These are phyloP conservation scores for Ylistrum balloti DNA, from an alignment of 1,140 invertebrate species.

Conservation along the genomic window DNA sequence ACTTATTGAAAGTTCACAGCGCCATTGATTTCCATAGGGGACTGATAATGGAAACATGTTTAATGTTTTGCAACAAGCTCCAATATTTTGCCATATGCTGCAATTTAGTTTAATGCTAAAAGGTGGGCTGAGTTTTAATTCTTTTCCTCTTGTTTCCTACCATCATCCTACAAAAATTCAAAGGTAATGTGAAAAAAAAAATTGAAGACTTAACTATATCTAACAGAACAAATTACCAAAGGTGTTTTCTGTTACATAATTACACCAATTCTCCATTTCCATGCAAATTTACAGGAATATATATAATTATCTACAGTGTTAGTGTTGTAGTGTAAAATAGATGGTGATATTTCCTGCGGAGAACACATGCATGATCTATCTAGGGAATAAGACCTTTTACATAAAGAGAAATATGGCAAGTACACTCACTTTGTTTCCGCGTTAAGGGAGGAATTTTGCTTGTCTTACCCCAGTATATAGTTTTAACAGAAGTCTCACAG, in stretches of 20 bases:
- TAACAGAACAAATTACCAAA: not conserved
- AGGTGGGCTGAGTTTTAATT: not conserved
- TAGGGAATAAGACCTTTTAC: too few relatives aligned
- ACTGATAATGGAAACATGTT: not conserved
- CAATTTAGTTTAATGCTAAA: conserved; percentile 9
- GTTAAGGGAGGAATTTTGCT: too few relatives aligned
- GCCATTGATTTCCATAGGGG: not conserved
- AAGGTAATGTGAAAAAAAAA: not conserved
- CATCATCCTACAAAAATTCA: not conserved
- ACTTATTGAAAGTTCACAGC: not conserved
- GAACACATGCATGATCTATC: too few relatives aligned
- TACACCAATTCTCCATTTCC: not conserved
- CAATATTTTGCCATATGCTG: not conserved
- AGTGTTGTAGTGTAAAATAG: not conserved
- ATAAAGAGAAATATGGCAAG: too few relatives aligned
- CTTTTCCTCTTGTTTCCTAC: not conserved
- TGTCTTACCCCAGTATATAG: too few relatives aligned
- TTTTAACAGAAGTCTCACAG: too few relatives aligned
- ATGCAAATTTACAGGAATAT: not conserved
- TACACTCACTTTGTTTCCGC: too few relatives aligned
- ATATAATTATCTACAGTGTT: not conserved
- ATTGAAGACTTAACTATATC: too few relatives aligned
- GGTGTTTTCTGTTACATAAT: too few relatives aligned
- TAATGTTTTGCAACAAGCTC: not conserved
- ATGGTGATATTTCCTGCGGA: too few relatives aligned